Percentiles rank a stretch among this genome's conserved stretches.
These are phyloP conservation scores for Trilocha varians DNA, from an alignment of 2,888 invertebrate genomes.

Conservation along the genomic window DNA sequence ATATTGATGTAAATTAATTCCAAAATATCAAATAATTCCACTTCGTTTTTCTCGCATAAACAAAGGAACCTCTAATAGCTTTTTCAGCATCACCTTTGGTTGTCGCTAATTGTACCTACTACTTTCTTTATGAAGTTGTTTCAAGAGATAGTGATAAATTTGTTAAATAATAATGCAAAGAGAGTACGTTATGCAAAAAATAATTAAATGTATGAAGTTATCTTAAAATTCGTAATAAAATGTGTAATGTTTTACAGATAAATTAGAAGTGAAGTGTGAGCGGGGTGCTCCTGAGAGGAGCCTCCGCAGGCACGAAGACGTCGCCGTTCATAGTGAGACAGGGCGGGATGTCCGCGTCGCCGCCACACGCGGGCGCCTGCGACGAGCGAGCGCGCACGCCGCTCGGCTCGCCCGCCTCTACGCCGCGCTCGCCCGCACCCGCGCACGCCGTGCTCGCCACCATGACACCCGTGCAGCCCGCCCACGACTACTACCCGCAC, in stretches of 20 bases:
- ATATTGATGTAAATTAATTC: too few species aligned
- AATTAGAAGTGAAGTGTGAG: slow-evolving; percentile 45
- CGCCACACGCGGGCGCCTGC: slow-evolving; percentile 46
- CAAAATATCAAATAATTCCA: too few species aligned
- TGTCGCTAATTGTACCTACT: too few species aligned
- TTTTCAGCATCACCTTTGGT: too few species aligned
- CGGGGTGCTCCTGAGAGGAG: slow-evolving; percentile 59
- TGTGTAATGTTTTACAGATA: slow-evolving; percentile 40
- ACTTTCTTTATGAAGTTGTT: too few species aligned
- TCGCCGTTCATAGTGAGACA: slow-evolving; percentile 35
- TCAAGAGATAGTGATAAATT: neutral
- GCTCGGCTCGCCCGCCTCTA: slow-evolving; percentile 64
- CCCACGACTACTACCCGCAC: slow-evolving; percentile 77
- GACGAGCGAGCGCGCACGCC: slow-evolving; percentile 60
- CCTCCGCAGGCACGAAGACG: slow-evolving; percentile 53
- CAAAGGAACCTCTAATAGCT: too few species aligned
- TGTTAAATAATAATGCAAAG: slow-evolving; percentile 7
- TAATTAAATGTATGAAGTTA: neutral
- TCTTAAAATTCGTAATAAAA: slow-evolving; percentile 2
- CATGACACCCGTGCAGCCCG: slow-evolving; percentile 89
- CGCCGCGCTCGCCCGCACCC: slow-evolving; percentile 77
- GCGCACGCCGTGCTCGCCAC: slow-evolving; percentile 85
- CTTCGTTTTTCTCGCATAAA: too few species aligned
- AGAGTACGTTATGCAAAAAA: slow-evolving; percentile 18
- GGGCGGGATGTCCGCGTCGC: slow-evolving; percentile 63